phyloP scores from a whole-genome alignment of 2,888 invertebrate species.

The Eristalis arbustorum region DNA sequence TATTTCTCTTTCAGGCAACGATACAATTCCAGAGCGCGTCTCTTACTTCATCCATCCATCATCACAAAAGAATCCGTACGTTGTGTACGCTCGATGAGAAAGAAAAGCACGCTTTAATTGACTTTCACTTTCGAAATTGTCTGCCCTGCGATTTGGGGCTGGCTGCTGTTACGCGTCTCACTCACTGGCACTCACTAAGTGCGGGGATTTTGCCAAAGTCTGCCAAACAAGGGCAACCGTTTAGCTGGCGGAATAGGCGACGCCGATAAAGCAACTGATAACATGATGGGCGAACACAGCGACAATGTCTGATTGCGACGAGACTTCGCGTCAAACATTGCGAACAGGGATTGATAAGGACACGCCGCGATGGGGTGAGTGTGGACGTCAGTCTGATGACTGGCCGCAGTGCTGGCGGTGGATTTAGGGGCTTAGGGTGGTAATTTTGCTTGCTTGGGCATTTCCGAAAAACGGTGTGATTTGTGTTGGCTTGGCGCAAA shows the following conservation, averaged over 20 bases:
- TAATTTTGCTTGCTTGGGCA: background rate
- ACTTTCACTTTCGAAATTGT: background rate
- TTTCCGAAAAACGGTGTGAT: background rate
- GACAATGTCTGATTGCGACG: background rate
- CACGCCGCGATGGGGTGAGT: background rate
- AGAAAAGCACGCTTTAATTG: background rate
- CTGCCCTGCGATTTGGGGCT: background rate
- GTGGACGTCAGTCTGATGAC: background rate
- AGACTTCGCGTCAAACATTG: background rate
- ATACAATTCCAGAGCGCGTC: background rate
- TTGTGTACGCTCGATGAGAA: background rate
- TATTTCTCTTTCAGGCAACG: background rate
- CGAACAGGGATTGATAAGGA: background rate
- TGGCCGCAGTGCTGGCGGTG: background rate
- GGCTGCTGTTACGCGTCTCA: background rate
- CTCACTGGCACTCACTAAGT: background rate
- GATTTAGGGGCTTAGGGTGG: background rate
- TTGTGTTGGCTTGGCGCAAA: background rate
- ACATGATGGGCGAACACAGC: background rate
- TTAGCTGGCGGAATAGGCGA: background rate
- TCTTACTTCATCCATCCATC: background rate
- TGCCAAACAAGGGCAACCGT: too few relatives aligned
- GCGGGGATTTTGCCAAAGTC: background rate
- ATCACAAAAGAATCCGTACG: background rate
- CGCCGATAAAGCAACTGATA: background rate